A percentile compares a stretch with the other conserved stretches of the same genome.
phyloP scores from a whole-genome alignment of 2,797 vertebrate species.

The Pantherophis alleghaniensis region DNA sequence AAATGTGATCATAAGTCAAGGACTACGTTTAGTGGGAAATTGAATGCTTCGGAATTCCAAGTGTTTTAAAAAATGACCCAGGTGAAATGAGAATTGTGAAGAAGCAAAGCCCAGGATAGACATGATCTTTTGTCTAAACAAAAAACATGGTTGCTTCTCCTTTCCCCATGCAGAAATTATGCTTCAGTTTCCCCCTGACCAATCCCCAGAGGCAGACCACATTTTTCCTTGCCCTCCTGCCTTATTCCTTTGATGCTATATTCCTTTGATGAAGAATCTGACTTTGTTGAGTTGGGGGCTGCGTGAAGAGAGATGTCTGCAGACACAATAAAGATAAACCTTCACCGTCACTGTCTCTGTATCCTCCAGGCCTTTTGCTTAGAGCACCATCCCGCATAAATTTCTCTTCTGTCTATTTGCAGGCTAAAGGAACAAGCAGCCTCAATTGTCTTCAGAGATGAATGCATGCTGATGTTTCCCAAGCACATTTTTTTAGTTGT shows the following conservation, averaged over 20 bases:
- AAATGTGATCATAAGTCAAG: not conserved
- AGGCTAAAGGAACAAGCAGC: not conserved
- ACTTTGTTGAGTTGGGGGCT: not conserved
- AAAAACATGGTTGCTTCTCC: not conserved
- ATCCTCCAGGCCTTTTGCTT: not conserved
- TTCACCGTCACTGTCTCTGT: not conserved
- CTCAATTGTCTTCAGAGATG: not conserved
- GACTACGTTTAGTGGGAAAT: not conserved
- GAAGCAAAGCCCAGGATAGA: not conserved
- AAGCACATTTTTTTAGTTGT: not conserved
- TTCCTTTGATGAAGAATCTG: not conserved
- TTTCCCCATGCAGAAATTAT: not conserved
- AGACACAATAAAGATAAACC: not conserved
- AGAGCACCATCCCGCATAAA: not conserved
- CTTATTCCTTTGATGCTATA: not conserved
- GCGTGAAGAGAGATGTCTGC: not conserved
- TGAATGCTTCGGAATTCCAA: not conserved
- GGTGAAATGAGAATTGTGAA: not conserved
- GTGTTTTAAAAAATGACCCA: not conserved
- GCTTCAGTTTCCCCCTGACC: not conserved
- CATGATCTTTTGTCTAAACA: not conserved
- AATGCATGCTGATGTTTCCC: not conserved
- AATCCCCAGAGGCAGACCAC: not conserved
- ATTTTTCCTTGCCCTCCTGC: not conserved
- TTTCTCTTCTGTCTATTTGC: not conserved